A percentile compares a stretch with the other conserved stretches of the same genome.
These are phyloP conservation scores for Anthophora plumipes DNA, from an alignment of 2,888 invertebrate genomes.

Conservation along the genomic window DNA sequence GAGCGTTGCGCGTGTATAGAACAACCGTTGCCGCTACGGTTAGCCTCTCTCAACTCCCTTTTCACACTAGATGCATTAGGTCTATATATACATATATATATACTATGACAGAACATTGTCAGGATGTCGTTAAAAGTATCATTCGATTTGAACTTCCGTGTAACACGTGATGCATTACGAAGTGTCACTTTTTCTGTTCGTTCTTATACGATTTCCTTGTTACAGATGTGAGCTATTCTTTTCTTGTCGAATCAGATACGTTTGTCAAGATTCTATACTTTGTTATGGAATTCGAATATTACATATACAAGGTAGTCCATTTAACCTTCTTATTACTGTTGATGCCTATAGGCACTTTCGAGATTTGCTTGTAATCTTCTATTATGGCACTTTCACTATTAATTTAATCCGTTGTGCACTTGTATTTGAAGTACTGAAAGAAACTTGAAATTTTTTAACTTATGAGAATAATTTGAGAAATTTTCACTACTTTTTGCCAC, in stretches of 20 bases:
- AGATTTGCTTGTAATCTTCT: too few species aligned
- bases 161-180: background rate
- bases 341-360: too few species aligned
- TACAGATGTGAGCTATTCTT: background rate
- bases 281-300: too few species aligned
- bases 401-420: too few species aligned
- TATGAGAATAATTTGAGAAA: too few species aligned
- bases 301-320: too few species aligned
- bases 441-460: too few species aligned
- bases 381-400: too few species aligned
- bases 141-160: background rate
- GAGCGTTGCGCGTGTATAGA: conserved; percentile 57
- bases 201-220: background rate
- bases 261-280: background rate
- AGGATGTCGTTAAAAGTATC: conserved; percentile 27
- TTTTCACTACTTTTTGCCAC: too few species aligned
- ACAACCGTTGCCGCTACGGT: conserved; percentile 51
- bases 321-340: too few species aligned
- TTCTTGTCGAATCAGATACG: background rate
- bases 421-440: too few species aligned
- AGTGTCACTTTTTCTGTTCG: background rate
- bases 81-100: background rate
- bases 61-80: conserved; percentile 28
- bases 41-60: conserved; percentile 18
- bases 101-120: background rate